Evolutionary conservation across 2,797 vertebrate genomes (phyloP), one percentile per base, ranked within the genome.

Genomic region (Aulostomus chinensis): DNA sequence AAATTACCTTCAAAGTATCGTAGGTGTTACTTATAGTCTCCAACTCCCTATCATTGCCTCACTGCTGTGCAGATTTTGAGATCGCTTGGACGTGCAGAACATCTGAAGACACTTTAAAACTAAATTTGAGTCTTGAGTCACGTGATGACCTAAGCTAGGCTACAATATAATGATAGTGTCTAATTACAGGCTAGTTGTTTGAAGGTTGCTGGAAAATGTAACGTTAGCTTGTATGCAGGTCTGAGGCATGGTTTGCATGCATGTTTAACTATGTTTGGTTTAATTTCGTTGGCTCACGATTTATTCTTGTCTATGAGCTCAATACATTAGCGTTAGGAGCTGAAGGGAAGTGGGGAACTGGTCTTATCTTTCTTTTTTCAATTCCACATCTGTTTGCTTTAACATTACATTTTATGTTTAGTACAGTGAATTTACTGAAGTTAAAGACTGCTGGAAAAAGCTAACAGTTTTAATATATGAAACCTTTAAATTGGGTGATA

Each of bases 141-240:
- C 49, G 62, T 56, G 72, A 75, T 80, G 75, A 83, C 75, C 73
- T 78, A 51, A 84, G 68, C 56, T 56, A 41, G 41, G 81, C 69
- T 78, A 58, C 67, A 72, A 72, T 77, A 72, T 88, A 81, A 86
- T 84, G 77, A 78, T 66, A 72, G 80, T 48, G 68, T 76, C 57
- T 85, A 75, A 86, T 85, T 86, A 86, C 46, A 82, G 81, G 62
- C 59, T 49, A 50, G 37, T 56, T 64, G 61, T 83, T 78, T 85
- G 76, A 77, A 72, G 58, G 51, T 78, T 67, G 59, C 71, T 81
- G 84, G 81, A 84, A 85, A 83, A 83, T 76, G 73, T 80, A 81
- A 73, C 63, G 25, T 59, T 71, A 76, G 74, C 77, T 64, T 47
- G 56, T 57, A 62, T 69, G 69, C 61, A 79, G 67, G 65, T 73